These are phyloP conservation scores for Caiman crocodilus DNA, from an alignment of 2,797 vertebrate genomes.

Conservation along the genomic window DNA sequence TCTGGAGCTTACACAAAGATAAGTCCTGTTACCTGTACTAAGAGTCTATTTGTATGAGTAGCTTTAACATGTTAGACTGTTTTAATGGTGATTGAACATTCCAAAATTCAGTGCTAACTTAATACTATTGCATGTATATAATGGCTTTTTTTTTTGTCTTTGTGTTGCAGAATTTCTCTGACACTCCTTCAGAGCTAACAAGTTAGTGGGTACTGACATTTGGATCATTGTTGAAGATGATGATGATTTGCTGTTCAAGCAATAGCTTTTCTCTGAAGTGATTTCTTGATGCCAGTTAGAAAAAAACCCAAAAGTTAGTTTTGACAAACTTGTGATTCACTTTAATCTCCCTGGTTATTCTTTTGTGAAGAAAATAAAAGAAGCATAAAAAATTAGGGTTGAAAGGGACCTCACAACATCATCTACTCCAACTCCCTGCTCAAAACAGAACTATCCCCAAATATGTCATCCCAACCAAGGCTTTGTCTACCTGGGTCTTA, in stretches of 20 bases:
- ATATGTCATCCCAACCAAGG: too few relatives aligned
- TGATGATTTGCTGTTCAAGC: background rate
- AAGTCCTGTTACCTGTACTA: background rate
- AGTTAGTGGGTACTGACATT: background rate
- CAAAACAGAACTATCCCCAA: too few relatives aligned
- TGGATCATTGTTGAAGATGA: background rate
- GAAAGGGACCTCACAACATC: too few relatives aligned
- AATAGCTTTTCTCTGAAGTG: background rate
- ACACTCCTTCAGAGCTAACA: background rate
- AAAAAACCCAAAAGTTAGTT: background rate
- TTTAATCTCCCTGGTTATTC: background rate
- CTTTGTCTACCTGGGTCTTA: too few relatives aligned
- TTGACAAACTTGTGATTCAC: background rate
- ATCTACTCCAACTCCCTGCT: too few relatives aligned
- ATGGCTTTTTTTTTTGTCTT: background rate
- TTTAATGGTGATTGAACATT: background rate
- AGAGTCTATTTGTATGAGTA: background rate
- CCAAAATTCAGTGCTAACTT: background rate
- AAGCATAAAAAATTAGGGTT: too few relatives aligned
- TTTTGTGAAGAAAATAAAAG: background rate
- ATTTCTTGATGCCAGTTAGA: background rate
- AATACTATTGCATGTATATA: background rate
- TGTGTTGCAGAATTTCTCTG: background rate
- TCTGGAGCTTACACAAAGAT: background rate
- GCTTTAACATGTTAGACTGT: background rate